Evolutionary conservation across 2,797 vertebrate genomes (phyloP).

Genomic region (Sciurus carolinensis): DNA sequence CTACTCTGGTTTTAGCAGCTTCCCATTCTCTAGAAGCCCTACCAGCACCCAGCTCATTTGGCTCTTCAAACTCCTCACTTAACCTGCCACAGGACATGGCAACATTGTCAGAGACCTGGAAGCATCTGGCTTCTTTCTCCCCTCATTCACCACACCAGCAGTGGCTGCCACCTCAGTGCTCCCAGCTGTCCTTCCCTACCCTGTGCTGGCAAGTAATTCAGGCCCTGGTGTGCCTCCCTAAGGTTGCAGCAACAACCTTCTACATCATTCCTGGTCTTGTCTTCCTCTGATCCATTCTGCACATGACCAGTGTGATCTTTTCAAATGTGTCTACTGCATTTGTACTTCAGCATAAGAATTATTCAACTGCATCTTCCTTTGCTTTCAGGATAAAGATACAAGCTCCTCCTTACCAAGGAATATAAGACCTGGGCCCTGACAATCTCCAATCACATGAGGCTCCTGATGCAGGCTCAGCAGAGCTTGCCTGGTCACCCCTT

Average conservation of each 20-base stretch:
- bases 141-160: not conserved
- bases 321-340: not conserved
- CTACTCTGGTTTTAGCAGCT: not conserved
- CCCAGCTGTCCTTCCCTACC: not conserved
- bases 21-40: not conserved
- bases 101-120: not conserved
- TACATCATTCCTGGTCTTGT: no score
- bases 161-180: not conserved
- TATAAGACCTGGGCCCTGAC: not conserved
- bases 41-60: not conserved
- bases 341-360: not conserved
- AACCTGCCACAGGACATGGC: rapidly evolving
- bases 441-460: rapidly evolving
- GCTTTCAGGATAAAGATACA: not conserved
- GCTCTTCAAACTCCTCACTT: not conserved
- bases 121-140: not conserved
- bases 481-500: not conserved
- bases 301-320: not conserved
- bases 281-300: not conserved
- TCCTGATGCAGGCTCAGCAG: not conserved
- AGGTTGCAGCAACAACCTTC: not conserved
- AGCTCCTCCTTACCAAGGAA: not conserved
- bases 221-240: not conserved
- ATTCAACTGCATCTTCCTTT: not conserved
- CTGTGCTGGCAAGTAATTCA: not conserved